Base-by-base conservation (phyloP, 2,888 invertebrate species). In the Rhingia rostrata region DNA sequence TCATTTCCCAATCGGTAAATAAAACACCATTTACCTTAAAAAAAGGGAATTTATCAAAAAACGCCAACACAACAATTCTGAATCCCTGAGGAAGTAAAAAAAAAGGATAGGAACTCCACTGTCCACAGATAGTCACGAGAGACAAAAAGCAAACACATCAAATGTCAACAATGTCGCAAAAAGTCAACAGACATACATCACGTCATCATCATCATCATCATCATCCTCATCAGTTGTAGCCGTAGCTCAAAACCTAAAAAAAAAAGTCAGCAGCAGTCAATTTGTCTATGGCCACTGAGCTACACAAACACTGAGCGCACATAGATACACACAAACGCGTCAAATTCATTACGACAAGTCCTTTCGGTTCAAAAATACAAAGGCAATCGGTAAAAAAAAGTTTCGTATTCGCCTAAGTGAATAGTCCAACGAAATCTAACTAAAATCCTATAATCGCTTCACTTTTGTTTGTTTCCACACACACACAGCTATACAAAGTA, bases 151-250 rank as follows among this genome's bases (percentile, higher is more conserved):
- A 67, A 75, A 81, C 60, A 64, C 56, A 80, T 74, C 67, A 74
- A 80, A 74, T 58, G 81, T 81, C 75, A 81, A 75, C 81, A 81
- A 1, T 70, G 9, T 63, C 69, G 58, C 54, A 14, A 58, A 75
- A 81, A 43, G 63, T 70, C 81, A 81, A 81, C 75, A 70, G 51
- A 70, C 69, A 56, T 41, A 51, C 75, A 70, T 63, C 63, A 56
- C 63, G 61, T 32, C 67, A 63, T 73, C 43, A 60, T 72, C 78
- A 41, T 61, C 43, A 69, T 32, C 67, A 63, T 73, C 43, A 60
- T 72, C 78, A 41, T 61, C 43, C n/a, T 61, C 70, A 60, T 70
- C 58, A 70, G 49, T 39, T 51, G 6, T 49, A 37, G 39, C 45
- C 32, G 14, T n/a, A 51, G 51, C 12, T 43, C 33, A 43, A 22